Evolutionary conservation across 2,113 vertebrate species (phyloP).

Genomic region (Opisthocomus hoazin): DNA sequence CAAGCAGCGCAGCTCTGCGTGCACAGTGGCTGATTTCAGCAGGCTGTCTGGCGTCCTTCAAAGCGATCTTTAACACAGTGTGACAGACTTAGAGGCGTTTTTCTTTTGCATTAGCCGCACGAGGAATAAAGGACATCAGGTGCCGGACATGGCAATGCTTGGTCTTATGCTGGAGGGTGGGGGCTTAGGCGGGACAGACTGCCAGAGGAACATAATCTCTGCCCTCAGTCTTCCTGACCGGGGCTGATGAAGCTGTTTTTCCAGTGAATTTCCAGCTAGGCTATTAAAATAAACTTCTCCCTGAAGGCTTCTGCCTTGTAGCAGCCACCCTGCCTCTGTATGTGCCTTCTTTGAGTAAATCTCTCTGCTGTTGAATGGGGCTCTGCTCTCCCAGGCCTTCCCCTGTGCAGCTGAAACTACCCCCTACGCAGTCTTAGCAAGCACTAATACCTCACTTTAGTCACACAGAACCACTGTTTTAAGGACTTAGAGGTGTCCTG

Average conservation of each 20-base stretch:
- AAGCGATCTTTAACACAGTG: neutral
- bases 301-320: neutral
- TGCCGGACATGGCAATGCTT: accelerated
- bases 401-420: neutral
- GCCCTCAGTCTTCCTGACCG: neutral
- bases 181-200: neutral
- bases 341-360: neutral
- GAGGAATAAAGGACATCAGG: neutral
- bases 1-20: neutral
- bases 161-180: neutral
- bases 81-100: neutral
- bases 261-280: conserved; percentile 9
- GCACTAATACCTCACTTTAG: neutral
- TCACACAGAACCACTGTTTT: neutral
- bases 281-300: neutral
- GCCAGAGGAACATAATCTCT: neutral
- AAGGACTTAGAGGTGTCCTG: neutral
- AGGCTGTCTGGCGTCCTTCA: neutral
- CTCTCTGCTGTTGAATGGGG: neutral
- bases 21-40: neutral
- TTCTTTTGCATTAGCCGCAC: accelerated
- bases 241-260: neutral
- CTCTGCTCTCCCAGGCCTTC: neutral
- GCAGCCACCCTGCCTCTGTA: neutral
- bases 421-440: neutral